These are phyloP conservation scores for Caenorhabditis virilis DNA, from an alignment of 2,888 invertebrate species.

Conservation along the genomic window DNA sequence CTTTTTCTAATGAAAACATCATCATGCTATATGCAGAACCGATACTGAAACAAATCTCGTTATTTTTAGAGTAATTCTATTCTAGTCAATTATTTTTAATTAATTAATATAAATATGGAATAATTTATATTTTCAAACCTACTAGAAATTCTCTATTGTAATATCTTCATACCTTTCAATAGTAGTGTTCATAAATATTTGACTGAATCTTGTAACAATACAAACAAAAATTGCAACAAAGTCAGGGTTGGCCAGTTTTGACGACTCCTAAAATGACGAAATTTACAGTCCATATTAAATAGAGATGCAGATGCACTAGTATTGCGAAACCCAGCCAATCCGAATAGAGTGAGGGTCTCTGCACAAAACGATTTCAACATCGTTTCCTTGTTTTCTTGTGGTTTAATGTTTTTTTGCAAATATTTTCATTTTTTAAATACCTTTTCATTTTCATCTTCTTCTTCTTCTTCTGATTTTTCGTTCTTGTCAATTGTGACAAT, in stretches of 20 bases:
- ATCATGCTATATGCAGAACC: constrained; percentile 48
- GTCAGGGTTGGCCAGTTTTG: constrained; percentile 26
- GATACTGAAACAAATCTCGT: constrained; percentile 18
- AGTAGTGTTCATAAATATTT: constrained; percentile 42
- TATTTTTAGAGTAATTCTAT: not conserved
- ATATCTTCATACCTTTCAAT: constrained; percentile 48
- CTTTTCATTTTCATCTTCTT: constrained; percentile 3
- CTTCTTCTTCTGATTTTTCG: not conserved
- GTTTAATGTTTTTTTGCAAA: constrained; percentile 1
- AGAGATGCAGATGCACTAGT: too few species aligned
- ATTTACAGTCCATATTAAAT: too few species aligned
- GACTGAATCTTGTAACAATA: constrained; percentile 39
- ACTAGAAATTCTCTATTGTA: too few species aligned
- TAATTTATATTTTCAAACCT: too few species aligned
- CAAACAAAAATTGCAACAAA: constrained; percentile 32
- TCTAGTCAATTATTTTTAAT: not conserved
- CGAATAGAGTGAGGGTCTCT: constrained; percentile 3
- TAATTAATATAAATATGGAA: not conserved
- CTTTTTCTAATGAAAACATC: constrained; percentile 45
- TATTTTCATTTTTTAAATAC: not conserved
- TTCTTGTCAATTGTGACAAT: constrained; percentile 20
- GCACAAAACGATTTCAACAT: constrained; percentile 23
- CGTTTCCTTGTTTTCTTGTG: constrained; percentile 3
- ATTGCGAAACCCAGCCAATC: constrained; percentile 11
- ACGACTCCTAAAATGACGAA: too few species aligned